phyloP scores from a whole-genome alignment of 2,113 vertebrate genomes.

The Hemibagrus wyckioides region DNA sequence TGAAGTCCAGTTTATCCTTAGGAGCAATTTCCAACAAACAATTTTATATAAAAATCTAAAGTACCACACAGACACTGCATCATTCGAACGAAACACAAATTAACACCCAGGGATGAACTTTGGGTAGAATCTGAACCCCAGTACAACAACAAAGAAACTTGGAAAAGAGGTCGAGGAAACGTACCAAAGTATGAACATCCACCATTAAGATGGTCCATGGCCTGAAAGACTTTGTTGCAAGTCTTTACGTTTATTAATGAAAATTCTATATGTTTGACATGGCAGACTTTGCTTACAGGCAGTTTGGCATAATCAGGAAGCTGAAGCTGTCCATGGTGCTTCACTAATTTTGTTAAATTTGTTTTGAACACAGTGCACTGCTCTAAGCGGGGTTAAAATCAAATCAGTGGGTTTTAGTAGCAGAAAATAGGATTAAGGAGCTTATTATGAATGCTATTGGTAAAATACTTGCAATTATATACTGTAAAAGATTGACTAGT shows the following conservation, averaged over 20 bases:
- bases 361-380: not conserved
- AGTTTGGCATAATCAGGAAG: not conserved
- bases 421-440: slow-evolving; percentile 3
- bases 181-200: not conserved
- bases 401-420: not conserved
- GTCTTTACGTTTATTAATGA: slow-evolving; percentile 31
- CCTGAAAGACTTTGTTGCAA: no score
- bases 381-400: not conserved
- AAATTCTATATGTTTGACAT: not conserved
- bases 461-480: slow-evolving; percentile 8
- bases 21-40: not conserved
- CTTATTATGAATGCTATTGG: not conserved
- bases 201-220: not conserved
- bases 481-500: not conserved
- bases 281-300: not conserved
- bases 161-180: not conserved
- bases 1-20: not conserved
- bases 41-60: not conserved
- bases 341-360: slow-evolving; percentile 6
- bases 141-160: not conserved
- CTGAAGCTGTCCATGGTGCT: slow-evolving; percentile 43
- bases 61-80: not conserved
- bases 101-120: not conserved
- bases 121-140: not conserved
- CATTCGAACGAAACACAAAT: not conserved